Percentiles rank a stretch among this genome's conserved stretches.
Evolutionary conservation across 2,797 vertebrate genomes (phyloP).

Genomic region (Chaetodon trifasciatus): DNA sequence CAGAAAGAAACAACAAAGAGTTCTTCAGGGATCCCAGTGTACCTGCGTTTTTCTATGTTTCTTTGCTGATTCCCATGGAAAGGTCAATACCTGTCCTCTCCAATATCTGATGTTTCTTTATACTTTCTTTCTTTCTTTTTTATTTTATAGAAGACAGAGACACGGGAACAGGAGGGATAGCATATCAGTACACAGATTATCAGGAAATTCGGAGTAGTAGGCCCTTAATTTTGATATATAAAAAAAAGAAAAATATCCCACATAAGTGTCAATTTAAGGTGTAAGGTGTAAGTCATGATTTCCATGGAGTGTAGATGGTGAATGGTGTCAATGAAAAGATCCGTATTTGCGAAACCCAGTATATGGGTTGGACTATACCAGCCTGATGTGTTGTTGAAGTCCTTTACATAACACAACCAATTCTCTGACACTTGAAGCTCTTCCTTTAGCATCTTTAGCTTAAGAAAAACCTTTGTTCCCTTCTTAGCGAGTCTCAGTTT

Average conservation of each 20-base stretch:
- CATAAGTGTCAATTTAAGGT: background rate
- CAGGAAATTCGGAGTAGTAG: background rate
- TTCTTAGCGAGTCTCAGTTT: background rate
- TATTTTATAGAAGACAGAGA: too few species aligned
- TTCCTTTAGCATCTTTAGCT: background rate
- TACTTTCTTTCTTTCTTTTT: too few species aligned
- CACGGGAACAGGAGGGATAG: too few species aligned
- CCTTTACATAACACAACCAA: background rate
- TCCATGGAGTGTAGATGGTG: background rate
- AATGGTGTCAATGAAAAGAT: background rate
- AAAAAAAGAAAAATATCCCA: background rate
- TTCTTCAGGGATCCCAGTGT: background rate
- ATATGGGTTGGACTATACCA: too few species aligned
- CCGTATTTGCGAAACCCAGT: too few species aligned
- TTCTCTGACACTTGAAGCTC: background rate
- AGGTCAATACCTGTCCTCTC: background rate
- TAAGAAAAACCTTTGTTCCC: slow-evolving; percentile 3
- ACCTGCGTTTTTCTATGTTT: background rate
- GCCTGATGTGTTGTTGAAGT: slow-evolving; percentile 5
- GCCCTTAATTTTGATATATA: background rate
- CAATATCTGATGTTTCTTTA: background rate
- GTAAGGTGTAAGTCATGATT: background rate
- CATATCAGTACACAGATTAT: background rate
- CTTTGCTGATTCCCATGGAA: background rate
- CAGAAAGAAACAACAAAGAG: background rate